Base-by-base conservation (phyloP, 2,888 invertebrate species). In the Diplolepis rosae region DNA sequence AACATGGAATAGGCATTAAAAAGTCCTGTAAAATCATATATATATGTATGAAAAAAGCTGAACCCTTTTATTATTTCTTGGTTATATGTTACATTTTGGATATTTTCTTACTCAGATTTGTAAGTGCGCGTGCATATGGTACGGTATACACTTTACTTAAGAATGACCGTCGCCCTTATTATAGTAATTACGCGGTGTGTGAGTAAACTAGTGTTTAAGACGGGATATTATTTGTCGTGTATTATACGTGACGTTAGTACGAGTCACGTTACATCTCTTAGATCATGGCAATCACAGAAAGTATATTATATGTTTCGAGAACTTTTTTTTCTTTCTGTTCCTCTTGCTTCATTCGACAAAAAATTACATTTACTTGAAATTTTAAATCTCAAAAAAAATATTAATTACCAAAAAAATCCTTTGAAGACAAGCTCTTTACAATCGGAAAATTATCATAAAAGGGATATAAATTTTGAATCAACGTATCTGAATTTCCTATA, bases 161-260 rank as follows among this genome's bases (percentile, higher is more conserved):
- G 80, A 83, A 80, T 75, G 77, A 77, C 75, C 79, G 71, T 70
- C 71, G 75, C 72, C 73, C 67, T 65, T 69, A 84, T 83, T 78
- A 82, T 76, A 79, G 83, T 84, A 83, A 84, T 85, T 82, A 83
- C 77, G 69, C 74, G 76, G 79, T 77, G 80, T 81, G 80, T 81
- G 80, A 75, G 81, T 82, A 82, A 84, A 83, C 79, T 80, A 79
- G 78, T 84, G 80, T 82, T 84, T 82, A 81, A 82, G 79, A 81
- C 77, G 77, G 75, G 75, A 79, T 80, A 78, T 81, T 77, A 79
- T 82, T 83, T 77, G 79, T 79, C 77, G 76, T 80, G 80, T 71
- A 84, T 81, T 79, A 78, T 70, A 82, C 77, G 75, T 80, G 75
- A 80, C 77, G 78, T 79, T 70, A 70, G 68, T 74, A 74, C 76